Conservation (phyloP, 1,140 invertebrate species). For the silkworm (Bombyx mori) region ASM3026992v2 NC_085107.1:11265001-11265500, state of each 20-base stretch:
- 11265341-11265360: too few species aligned
- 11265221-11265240: slow-evolving; percentile 23
- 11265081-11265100: slow-evolving; percentile 14
- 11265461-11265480: too few species aligned
- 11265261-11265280: slow-evolving; percentile 52
- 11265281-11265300: slow-evolving; percentile 33
- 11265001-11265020: too few species aligned
- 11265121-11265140: slow-evolving; percentile 54
- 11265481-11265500: too few species aligned
- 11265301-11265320: slow-evolving; percentile 4
- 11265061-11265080: too few species aligned
- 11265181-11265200: slow-evolving; percentile 66
- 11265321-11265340: background rate
- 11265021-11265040: too few species aligned
- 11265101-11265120: slow-evolving; percentile 55
- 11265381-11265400: too few species aligned
- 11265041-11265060: too few species aligned
- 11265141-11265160: slow-evolving; percentile 67
- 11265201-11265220: slow-evolving; percentile 50
- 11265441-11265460: too few species aligned
- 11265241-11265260: slow-evolving; percentile 45
- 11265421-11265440: too few species aligned
- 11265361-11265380: too few species aligned
- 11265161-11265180: slow-evolving; percentile 68
- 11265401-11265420: too few species aligned